phyloP scores from a whole-genome alignment of 1,140 invertebrate genomes.

The Cydia fagiglandana region DNA sequence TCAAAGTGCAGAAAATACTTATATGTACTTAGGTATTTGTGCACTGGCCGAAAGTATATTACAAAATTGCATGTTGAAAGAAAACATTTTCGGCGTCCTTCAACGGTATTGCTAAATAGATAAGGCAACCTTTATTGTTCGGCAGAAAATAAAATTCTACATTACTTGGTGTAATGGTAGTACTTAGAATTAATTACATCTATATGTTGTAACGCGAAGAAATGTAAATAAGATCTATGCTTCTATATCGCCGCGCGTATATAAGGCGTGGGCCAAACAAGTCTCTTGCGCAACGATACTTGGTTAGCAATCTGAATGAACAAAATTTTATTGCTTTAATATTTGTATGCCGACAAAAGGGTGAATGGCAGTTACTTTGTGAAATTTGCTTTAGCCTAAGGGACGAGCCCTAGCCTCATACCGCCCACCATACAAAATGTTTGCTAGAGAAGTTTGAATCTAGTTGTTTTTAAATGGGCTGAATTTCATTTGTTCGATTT shows the following conservation, averaged over 20 bases:
- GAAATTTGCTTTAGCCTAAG: slow-evolving; percentile 14
- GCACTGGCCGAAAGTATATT: background rate
- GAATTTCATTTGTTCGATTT: too few relatives aligned
- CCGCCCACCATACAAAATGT: too few relatives aligned
- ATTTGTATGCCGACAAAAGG: slow-evolving; percentile 23
- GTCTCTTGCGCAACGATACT: background rate
- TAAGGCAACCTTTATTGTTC: slow-evolving; percentile 18
- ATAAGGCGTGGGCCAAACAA: slow-evolving; percentile 11
- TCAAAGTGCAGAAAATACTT: background rate
- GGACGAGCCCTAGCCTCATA: background rate
- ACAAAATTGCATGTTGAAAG: background rate
- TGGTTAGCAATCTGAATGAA: slow-evolving; percentile 1
- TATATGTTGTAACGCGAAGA: slow-evolving; percentile 23
- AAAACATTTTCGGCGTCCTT: background rate
- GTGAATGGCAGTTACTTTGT: slow-evolving; percentile 18
- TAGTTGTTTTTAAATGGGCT: too few relatives aligned
- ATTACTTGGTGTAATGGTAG: slow-evolving; percentile 21
- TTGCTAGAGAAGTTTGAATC: too few relatives aligned
- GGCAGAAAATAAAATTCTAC: background rate
- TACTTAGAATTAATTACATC: slow-evolving; percentile 27
- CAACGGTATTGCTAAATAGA: slow-evolving; percentile 1
- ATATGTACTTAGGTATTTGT: background rate
- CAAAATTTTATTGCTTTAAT: slow-evolving; percentile 27
- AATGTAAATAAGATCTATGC: slow-evolving; percentile 2
- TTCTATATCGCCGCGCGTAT: background rate